A percentile compares a stretch with the other conserved stretches of the same genome.
These are phyloP conservation scores for Austrofundulus limnaeus DNA, from an alignment of 2,113 vertebrate genomes.

Conservation along the genomic window DNA sequence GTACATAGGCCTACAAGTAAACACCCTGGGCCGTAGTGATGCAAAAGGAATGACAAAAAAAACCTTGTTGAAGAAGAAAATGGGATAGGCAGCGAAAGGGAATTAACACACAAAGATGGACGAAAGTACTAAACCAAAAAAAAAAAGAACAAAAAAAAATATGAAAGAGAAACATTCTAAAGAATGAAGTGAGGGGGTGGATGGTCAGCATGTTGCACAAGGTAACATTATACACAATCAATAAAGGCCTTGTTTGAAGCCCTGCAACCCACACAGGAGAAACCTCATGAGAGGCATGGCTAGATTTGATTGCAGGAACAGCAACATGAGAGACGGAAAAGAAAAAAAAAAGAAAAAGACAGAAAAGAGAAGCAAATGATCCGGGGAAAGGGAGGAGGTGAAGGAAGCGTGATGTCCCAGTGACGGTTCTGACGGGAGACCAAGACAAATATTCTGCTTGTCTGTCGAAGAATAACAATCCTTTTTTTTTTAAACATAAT, in stretches of 20 bases:
- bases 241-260: slow-evolving; percentile 62
- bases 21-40: slow-evolving; percentile 40
- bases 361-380: slow-evolving; percentile 17
- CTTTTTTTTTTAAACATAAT: neutral
- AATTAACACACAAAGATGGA: neutral
- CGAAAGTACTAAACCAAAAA: slow-evolving; percentile 30
- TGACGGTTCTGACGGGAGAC: slow-evolving; percentile 55
- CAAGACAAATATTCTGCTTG: slow-evolving; percentile 40
- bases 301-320: slow-evolving; percentile 61
- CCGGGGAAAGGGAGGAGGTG: slow-evolving; percentile 18
- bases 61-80: slow-evolving; percentile 59
- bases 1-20: slow-evolving; percentile 65
- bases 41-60: slow-evolving; percentile 17
- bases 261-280: slow-evolving; percentile 38
- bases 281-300: slow-evolving; percentile 46
- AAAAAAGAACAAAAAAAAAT: slow-evolving; percentile 38
- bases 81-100: slow-evolving; percentile 42
- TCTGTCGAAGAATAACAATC: slow-evolving; percentile 43
- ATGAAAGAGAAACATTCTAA: slow-evolving; percentile 32
- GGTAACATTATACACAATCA: slow-evolving; percentile 50
- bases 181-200: slow-evolving; percentile 27
- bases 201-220: slow-evolving; percentile 45
- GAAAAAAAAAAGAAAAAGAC: slow-evolving; percentile 24
- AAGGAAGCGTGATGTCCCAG: slow-evolving; percentile 42
- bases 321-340: slow-evolving; percentile 61